These are phyloP conservation scores for Drosophila melanosoma DNA, from an alignment of 2,888 invertebrate species.

Conservation along the genomic window DNA sequence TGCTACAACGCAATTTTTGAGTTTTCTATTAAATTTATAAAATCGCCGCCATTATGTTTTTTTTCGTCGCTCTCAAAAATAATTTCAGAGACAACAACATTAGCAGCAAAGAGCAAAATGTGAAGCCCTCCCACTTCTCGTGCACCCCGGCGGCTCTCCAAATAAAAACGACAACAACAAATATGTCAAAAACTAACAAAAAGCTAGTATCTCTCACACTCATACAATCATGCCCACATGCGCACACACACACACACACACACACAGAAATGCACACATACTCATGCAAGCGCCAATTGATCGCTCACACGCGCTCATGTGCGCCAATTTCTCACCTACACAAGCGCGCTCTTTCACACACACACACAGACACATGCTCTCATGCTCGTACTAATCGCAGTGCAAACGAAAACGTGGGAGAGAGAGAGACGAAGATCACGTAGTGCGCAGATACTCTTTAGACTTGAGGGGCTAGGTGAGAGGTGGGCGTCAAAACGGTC, in stretches of 20 bases:
- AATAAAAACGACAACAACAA: slow-evolving; percentile 63
- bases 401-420: slow-evolving; percentile 33
- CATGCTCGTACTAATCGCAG: slow-evolving; percentile 58
- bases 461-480: slow-evolving; percentile 17
- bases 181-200: slow-evolving; percentile 77
- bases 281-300: slow-evolving; percentile 67
- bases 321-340: slow-evolving; percentile 77
- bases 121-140: slow-evolving; percentile 66
- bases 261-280: neutral
- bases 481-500: slow-evolving; percentile 25
- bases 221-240: slow-evolving; percentile 15
- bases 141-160: slow-evolving; percentile 49
- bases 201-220: slow-evolving; percentile 53
- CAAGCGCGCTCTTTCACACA: slow-evolving; percentile 52
- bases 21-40: slow-evolving; percentile 72
- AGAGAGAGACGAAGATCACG: slow-evolving; percentile 5
- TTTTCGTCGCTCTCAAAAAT: slow-evolving; percentile 39
- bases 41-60: slow-evolving; percentile 79
- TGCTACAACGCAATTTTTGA: slow-evolving; percentile 78
- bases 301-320: slow-evolving; percentile 65
- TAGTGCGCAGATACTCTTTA: slow-evolving; percentile 48
- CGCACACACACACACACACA: slow-evolving; percentile 15
- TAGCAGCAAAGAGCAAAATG: slow-evolving; percentile 44
- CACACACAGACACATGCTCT: slow-evolving; percentile 34
- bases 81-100: slow-evolving; percentile 19